Evolutionary conservation across 2,113 vertebrate genomes (phyloP), one percentile per base, ranked within the genome.

Genomic region (Struthio camelus): DNA sequence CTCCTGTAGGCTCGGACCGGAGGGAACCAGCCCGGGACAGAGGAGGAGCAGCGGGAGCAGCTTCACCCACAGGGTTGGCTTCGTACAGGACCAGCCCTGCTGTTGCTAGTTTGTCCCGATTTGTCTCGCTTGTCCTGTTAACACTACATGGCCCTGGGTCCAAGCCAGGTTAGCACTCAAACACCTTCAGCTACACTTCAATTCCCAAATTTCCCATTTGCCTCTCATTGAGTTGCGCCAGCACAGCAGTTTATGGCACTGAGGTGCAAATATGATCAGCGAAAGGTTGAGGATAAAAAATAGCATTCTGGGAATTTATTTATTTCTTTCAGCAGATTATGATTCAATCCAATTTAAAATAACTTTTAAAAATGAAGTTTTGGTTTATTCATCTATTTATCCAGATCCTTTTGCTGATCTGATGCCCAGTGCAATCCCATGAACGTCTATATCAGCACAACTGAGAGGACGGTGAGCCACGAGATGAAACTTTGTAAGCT

Each of bases 271-370:
- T 32, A 23, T 18, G 28, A 30, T 58, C 56, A 32, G 30, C 56
- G 32, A 32, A 58, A 32, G 56, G 56, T 44, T n/a, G 12, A 23
- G 16, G 10, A 9, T 62, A 27, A 75, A 59, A 50, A 28, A 27
- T 4, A 51, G 5, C 1, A 25, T 38, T 56, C 71, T 0, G 1
- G 4, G 18, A 11, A 38, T 24, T 48, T 28, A 11, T 3, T 42
- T 62, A n/a, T 86, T 15, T 11, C 23, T 59, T 78, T 61, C 30
- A 38, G 18, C 50, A 85, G 40, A 64, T 50, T 61, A 78, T 40
- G 4, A 72, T 30, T 42, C 17, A 38, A 27, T 17, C 7, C n/a
- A 34, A 28, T 59, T 77, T 22, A 76, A 61, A 62, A 59, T 40
- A 44, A 42, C 17, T 80, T 38, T 7, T 1, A 23, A 10, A 83